phyloP scores from a whole-genome alignment of 1,140 invertebrate species.

The Aphaenogaster rudis region DNA sequence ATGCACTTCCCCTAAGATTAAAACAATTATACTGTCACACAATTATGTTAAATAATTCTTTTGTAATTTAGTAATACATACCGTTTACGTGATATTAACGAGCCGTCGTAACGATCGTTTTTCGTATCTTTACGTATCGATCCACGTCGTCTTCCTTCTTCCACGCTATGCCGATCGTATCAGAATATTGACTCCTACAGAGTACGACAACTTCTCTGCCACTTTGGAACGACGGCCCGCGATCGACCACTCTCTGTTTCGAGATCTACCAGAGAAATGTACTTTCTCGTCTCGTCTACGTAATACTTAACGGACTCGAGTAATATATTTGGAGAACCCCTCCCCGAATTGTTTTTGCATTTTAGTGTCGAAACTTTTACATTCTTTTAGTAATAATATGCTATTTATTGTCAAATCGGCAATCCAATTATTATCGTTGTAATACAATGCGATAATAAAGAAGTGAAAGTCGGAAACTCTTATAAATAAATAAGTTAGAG shows the following conservation, averaged over 20 bases:
- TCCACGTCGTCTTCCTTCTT: neutral
- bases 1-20: too few relatives aligned
- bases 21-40: too few relatives aligned
- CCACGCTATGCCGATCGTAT: too few relatives aligned
- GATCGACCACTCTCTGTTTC: conserved; percentile 68
- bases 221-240: neutral
- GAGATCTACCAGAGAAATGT: conserved; percentile 80
- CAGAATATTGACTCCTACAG: neutral
- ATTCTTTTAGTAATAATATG: neutral
- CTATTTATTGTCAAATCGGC: too few relatives aligned
- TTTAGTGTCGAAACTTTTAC: neutral
- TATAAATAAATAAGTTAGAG: too few relatives aligned
- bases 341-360: neutral
- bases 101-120: neutral
- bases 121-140: neutral
- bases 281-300: conserved; percentile 81
- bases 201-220: neutral
- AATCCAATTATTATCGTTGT: too few relatives aligned
- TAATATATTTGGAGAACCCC: conserved; percentile 43
- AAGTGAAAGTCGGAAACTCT: too few relatives aligned
- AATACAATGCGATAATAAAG: too few relatives aligned
- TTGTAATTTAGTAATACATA: conserved; percentile 30
- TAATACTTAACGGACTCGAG: conserved; percentile 76
- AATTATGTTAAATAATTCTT: neutral
- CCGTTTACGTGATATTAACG: neutral